phyloP scores from a whole-genome alignment of 2,888 invertebrate species.

The Temnothorax ravouxi region DNA sequence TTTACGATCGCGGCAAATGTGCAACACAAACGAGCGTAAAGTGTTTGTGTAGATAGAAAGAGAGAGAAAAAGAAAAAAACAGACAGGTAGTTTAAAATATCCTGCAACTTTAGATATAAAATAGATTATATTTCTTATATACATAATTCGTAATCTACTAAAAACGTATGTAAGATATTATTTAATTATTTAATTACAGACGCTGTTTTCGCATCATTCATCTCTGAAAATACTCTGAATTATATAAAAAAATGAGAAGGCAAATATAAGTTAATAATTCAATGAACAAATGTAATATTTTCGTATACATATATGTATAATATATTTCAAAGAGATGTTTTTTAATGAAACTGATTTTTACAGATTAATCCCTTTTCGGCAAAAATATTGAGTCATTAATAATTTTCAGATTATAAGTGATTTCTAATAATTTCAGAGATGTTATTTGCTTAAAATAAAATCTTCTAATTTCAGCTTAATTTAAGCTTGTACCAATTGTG shows the following conservation, averaged over 20 bases:
- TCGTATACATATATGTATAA: background rate
- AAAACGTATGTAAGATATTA: background rate
- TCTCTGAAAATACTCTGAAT: background rate
- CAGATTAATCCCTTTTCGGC: background rate
- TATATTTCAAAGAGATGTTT: background rate
- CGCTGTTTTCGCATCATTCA: background rate
- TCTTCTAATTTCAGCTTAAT: background rate
- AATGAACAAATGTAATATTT: background rate
- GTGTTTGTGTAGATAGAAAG: slow-evolving; percentile 19
- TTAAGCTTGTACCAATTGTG: background rate
- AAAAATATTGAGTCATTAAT: background rate
- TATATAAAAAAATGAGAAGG: background rate
- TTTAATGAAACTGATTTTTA: background rate
- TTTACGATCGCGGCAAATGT: slow-evolving; percentile 44
- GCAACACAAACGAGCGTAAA: slow-evolving; percentile 6
- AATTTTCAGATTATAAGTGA: background rate
- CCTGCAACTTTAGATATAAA: background rate
- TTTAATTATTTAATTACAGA: background rate
- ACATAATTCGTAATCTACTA: background rate
- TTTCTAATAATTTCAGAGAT: background rate
- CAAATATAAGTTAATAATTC: background rate
- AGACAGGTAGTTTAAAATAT: slow-evolving; percentile 1
- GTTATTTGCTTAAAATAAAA: background rate
- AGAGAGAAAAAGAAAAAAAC: background rate
- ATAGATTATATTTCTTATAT: background rate